Evolutionary conservation across 2,797 vertebrate genomes (phyloP).

Genomic region (Clamator glandarius): DNA sequence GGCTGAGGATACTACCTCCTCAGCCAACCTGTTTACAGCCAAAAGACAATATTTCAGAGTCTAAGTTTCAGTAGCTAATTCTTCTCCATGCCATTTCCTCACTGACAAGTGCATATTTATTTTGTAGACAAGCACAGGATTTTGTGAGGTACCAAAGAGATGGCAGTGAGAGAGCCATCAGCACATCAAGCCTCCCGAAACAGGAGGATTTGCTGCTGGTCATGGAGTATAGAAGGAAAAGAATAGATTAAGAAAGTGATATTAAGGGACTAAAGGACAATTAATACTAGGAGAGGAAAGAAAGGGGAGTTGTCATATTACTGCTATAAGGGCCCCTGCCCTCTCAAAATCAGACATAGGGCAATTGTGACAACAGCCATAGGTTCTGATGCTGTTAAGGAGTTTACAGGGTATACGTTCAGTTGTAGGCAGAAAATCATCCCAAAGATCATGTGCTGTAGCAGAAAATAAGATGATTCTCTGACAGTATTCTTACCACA

Average conservation of each 20-base stretch:
- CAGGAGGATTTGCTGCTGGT: background rate
- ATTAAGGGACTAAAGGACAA: background rate
- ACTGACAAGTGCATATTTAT: background rate
- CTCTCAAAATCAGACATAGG: background rate
- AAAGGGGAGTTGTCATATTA: background rate
- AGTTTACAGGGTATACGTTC: background rate
- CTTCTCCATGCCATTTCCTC: background rate
- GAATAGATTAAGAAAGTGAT: background rate
- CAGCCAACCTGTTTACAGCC: background rate
- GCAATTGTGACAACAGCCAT: background rate
- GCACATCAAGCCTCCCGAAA: background rate
- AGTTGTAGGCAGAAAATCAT: background rate
- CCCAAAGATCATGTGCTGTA: background rate
- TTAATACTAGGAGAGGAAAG: background rate
- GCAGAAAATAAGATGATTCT: background rate
- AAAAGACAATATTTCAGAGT: background rate
- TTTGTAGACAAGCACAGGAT: background rate
- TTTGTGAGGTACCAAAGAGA: background rate
- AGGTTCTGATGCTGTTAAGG: background rate
- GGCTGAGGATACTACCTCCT: background rate
- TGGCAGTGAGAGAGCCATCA: background rate
- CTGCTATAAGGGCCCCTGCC: background rate
- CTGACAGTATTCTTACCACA: background rate
- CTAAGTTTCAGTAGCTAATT: background rate
- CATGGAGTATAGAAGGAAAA: background rate